A percentile compares a stretch with the other conserved stretches of the same genome.
phyloP scores from a whole-genome alignment of 1,140 invertebrate genomes.

The Trichogramma pretiosum region DNA sequence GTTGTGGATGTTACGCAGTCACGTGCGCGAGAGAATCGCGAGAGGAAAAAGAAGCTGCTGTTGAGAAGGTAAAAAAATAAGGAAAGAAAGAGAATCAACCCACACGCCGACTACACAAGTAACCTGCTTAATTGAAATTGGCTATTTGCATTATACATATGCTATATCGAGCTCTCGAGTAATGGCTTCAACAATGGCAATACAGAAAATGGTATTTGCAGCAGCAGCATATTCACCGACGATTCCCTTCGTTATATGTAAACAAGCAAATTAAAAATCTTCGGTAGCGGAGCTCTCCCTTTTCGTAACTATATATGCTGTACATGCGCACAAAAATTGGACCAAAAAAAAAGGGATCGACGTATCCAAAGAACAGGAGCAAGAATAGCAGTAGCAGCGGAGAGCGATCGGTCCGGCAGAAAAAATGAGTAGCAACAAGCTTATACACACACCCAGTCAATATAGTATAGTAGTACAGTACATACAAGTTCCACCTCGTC shows the following conservation, averaged over 20 bases:
- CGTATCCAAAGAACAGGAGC: not conserved
- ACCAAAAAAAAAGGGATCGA: too few relatives aligned
- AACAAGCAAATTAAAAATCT: conserved; percentile 20
- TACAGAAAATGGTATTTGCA: conserved; percentile 5
- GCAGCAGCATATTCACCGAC: too few relatives aligned
- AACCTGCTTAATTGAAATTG: conserved; percentile 12
- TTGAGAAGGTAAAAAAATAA: not conserved
- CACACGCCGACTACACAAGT: not conserved
- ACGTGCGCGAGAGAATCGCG: too few relatives aligned
- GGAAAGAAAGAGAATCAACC: not conserved
- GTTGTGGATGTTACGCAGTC: too few relatives aligned
- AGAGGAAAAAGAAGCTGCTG: not conserved
- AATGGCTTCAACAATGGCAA: conserved; percentile 8
- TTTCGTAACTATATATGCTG: not conserved
- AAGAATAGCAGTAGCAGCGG: conserved; percentile 4
- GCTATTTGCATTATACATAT: conserved; percentile 12
- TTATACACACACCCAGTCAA: too few relatives aligned
- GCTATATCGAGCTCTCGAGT: not conserved
- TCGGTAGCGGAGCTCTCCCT: not conserved
- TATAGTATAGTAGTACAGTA: too few relatives aligned
- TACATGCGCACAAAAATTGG: not conserved
- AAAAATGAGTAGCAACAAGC: too few relatives aligned
- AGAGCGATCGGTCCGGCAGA: too few relatives aligned
- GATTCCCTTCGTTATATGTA: conserved; percentile 21
- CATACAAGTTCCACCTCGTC: too few relatives aligned